Percentiles rank a stretch among this genome's conserved stretches.
Evolutionary conservation across 2,797 vertebrate species (phyloP).

Genomic region (Hephaestus fuliginosus): DNA sequence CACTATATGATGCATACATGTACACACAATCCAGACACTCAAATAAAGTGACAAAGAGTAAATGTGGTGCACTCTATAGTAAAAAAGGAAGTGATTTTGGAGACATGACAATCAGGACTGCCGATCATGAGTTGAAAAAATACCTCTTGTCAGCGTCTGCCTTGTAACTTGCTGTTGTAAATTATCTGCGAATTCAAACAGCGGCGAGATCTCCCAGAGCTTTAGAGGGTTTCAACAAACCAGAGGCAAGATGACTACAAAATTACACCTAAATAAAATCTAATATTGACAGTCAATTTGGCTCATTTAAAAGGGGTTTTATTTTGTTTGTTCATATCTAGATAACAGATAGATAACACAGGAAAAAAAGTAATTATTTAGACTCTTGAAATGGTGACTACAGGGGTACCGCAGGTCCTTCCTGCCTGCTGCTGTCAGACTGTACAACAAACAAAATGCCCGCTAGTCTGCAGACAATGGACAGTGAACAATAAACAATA

Average conservation of each 20-base stretch:
- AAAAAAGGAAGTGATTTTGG: background rate
- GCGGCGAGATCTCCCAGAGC: background rate
- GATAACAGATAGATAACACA: no score
- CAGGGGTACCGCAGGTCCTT: no score
- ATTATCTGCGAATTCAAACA: background rate
- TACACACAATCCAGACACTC: background rate
- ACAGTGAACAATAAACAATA: no score
- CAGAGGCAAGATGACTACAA: background rate
- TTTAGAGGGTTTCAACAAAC: background rate
- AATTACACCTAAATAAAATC: background rate
- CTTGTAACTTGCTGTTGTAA: background rate
- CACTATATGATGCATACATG: no score
- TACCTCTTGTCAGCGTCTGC: background rate
- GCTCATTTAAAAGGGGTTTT: background rate
- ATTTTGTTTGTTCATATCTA: background rate
- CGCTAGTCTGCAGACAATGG: no score
- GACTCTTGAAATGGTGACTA: background rate
- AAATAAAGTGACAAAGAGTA: background rate
- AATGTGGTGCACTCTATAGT: background rate
- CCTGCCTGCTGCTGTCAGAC: no score
- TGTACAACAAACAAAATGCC: no score
- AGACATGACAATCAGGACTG: background rate
- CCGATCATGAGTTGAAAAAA: background rate
- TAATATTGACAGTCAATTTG: background rate
- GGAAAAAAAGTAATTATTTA: background rate